Conservation (phyloP, 2,888 invertebrate species). For the Drosophila neotestacea region DNA sequence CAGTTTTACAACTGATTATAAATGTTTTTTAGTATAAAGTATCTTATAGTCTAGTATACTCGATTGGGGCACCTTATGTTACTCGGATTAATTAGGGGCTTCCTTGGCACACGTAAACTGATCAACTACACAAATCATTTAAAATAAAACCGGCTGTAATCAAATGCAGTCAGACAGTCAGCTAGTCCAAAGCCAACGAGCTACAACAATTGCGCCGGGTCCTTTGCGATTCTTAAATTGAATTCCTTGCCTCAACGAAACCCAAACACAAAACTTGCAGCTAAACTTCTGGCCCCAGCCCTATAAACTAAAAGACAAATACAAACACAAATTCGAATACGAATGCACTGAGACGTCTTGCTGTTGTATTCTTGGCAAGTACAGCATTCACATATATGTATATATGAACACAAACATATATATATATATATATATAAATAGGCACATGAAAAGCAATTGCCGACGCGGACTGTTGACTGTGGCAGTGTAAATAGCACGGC, state of each 20-base stretch:
- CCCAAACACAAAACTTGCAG: conserved; percentile 71
- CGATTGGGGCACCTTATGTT: conserved; percentile 6
- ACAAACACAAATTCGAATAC: conserved; percentile 54
- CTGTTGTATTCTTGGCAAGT: conserved; percentile 34
- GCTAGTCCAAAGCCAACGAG: conserved; percentile 15
- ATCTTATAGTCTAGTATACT: neutral
- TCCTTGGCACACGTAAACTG: conserved; percentile 40
- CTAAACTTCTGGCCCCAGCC: conserved; percentile 64
- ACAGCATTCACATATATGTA: conserved; percentile 33
- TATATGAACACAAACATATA: conserved; percentile 1
- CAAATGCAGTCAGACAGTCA: conserved; percentile 57
- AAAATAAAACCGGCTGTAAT: conserved; percentile 57
- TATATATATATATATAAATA: conserved; percentile 60
- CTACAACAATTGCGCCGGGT: conserved; percentile 46
- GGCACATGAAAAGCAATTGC: conserved; percentile 75
- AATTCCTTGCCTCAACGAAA: conserved; percentile 77
- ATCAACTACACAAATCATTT: conserved; percentile 56
- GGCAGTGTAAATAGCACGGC: conserved; percentile 75
- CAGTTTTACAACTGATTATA: neutral
- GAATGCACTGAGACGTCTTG: conserved; percentile 51
- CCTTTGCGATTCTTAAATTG: conserved; percentile 76
- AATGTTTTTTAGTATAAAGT: neutral
- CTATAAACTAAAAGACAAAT: conserved; percentile 81
- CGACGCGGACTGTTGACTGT: conserved; percentile 77
- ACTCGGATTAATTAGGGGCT: conserved; percentile 49